Conservation (phyloP, 2,888 invertebrate species). For the Idaea dimidiata region DNA sequence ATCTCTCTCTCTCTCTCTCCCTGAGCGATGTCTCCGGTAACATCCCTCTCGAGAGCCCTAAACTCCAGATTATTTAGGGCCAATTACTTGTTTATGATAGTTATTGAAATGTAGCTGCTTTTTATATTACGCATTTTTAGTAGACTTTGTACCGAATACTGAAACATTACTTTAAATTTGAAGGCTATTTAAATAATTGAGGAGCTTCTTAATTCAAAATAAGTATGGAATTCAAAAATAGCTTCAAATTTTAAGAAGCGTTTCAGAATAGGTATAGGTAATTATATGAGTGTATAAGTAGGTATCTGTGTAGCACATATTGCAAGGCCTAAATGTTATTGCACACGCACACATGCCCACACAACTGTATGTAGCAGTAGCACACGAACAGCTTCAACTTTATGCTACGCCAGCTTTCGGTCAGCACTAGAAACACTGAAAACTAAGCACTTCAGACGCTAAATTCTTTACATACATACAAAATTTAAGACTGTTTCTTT, state of each 20-base stretch:
- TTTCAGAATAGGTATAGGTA: slow-evolving; percentile 7
- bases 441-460: neutral
- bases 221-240: too few relatives aligned
- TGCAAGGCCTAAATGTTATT: slow-evolving; percentile 24
- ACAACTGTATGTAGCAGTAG: slow-evolving; percentile 8
- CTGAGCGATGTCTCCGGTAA: too few relatives aligned
- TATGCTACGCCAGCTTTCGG: neutral
- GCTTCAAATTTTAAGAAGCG: too few relatives aligned
- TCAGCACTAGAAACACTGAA: neutral
- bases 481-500: neutral
- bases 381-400: slow-evolving; percentile 22
- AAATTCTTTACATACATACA: neutral
- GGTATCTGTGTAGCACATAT: slow-evolving; percentile 21
- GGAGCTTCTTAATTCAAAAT: too few relatives aligned
- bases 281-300: neutral
- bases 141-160: neutral
- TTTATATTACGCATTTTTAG: neutral
- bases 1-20: too few relatives aligned
- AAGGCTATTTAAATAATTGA: too few relatives aligned
- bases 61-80: neutral
- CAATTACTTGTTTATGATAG: neutral
- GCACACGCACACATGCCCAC: slow-evolving; percentile 27
- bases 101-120: neutral
- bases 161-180: too few relatives aligned
- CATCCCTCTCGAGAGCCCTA: too few relatives aligned